These are phyloP conservation scores for Coptotermes formosanus DNA, from an alignment of 1,140 invertebrate species.

Conservation along the genomic window DNA sequence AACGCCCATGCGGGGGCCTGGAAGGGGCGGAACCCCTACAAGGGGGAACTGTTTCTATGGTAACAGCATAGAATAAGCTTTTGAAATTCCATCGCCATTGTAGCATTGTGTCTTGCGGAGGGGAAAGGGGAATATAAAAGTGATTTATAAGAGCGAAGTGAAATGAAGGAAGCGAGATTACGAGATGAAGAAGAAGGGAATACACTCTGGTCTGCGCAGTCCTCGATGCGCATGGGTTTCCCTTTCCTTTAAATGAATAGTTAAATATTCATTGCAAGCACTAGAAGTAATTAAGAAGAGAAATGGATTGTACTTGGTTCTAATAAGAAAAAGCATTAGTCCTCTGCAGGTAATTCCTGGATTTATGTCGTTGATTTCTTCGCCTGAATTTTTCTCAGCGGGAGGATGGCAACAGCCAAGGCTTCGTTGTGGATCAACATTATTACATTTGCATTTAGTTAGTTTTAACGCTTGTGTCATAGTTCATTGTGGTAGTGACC, in stretches of 20 bases:
- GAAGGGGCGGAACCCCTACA: conserved; percentile 22
- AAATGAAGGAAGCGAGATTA: conserved; percentile 24
- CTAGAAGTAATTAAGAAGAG: not conserved
- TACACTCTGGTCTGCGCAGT: not conserved
- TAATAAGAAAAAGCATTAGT: conserved; percentile 11
- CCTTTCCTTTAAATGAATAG: not conserved
- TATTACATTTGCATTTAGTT: not conserved
- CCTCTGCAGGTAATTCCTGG: not conserved
- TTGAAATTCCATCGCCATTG: conserved; percentile 29
- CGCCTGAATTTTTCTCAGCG: not conserved
- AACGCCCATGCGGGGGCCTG: conserved; percentile 25
- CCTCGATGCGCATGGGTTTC: not conserved
- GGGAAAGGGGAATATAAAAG: conserved; percentile 24
- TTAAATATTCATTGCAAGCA: not conserved
- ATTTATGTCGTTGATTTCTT: not conserved
- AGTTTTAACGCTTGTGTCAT: too few species aligned
- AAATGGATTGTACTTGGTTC: not conserved
- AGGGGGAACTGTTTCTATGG: conserved; percentile 19
- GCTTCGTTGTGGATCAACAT: not conserved
- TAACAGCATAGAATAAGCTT: conserved; percentile 27
- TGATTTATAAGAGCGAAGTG: conserved; percentile 27
- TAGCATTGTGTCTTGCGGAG: not conserved
- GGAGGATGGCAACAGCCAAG: not conserved
- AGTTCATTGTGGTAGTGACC: too few species aligned
- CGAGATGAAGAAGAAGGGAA: conserved; percentile 13